Percentiles rank a stretch among this genome's conserved stretches.
Conservation (phyloP, 1,140 invertebrate genomes). For the Drosophila littoralis region DNA sequence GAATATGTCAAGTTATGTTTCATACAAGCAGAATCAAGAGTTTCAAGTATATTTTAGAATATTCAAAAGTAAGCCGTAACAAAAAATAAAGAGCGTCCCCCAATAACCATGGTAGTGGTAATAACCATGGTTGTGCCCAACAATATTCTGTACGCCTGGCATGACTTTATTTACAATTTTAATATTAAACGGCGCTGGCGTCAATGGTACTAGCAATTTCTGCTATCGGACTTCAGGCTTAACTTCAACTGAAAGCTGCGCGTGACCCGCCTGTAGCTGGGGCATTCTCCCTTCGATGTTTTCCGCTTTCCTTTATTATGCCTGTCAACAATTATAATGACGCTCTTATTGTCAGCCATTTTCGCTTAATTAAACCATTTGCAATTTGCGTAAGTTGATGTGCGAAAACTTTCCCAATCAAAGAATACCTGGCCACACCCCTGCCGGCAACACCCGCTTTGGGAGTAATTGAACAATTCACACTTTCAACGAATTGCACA, state of each 20-base stretch:
- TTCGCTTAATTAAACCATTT: slow-evolving; percentile 75
- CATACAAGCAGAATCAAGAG: no score
- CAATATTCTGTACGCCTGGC: not conserved
- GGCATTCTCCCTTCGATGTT: slow-evolving; percentile 52
- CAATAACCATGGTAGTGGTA: not conserved
- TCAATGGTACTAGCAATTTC: slow-evolving; percentile 1
- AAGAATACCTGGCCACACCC: slow-evolving; percentile 21
- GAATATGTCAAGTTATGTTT: no score
- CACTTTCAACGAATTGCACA: slow-evolving; percentile 52
- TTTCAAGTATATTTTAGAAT: no score
- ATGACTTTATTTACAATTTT: slow-evolving; percentile 57
- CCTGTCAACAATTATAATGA: slow-evolving; percentile 72
- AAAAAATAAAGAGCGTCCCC: no score
- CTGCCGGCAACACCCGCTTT: slow-evolving; percentile 4
- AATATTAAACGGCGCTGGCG: slow-evolving; percentile 48
- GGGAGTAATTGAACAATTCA: slow-evolving; percentile 21
- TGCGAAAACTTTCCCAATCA: slow-evolving; percentile 34
- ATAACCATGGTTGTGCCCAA: not conserved
- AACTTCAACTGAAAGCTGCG: slow-evolving; percentile 45
- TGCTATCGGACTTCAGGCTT: slow-evolving; percentile 11
- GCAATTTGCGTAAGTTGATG: slow-evolving; percentile 57
- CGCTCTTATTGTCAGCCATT: slow-evolving; percentile 79
- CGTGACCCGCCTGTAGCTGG: slow-evolving; percentile 37
- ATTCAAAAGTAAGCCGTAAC: no score
- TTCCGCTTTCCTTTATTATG: slow-evolving; percentile 61